Conservation (phyloP, 2,888 invertebrate genomes). For the Hirtodrosophila confusa region DNA sequence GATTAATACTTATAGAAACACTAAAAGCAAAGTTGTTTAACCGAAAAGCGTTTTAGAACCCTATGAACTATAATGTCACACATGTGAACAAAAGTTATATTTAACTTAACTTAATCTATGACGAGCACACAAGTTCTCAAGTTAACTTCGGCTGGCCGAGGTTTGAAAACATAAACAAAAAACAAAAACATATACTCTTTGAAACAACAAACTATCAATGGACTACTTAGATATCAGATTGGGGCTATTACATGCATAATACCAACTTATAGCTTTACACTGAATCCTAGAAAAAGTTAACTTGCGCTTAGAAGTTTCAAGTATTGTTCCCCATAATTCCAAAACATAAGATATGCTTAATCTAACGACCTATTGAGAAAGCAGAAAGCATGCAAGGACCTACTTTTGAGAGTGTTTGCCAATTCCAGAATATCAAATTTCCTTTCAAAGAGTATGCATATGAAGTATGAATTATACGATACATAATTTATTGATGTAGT, state of each 20-base stretch:
- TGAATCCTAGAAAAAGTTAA: conserved; percentile 37
- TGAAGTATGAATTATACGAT: conserved; percentile 59
- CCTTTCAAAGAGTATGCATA: conserved; percentile 61
- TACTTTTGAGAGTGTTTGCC: conserved; percentile 26
- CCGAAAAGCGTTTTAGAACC: conserved; percentile 10
- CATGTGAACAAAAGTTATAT: conserved; percentile 21
- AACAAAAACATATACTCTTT: conserved; percentile 37
- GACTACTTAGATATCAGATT: conserved; percentile 33
- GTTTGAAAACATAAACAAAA: conserved; percentile 14
- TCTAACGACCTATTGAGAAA: not conserved
- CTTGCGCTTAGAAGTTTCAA: conserved; percentile 36
- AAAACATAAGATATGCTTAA: conserved; percentile 1
- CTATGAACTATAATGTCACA: conserved; percentile 32
- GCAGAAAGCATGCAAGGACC: conserved; percentile 6
- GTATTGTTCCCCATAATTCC: conserved; percentile 37
- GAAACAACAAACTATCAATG: conserved; percentile 32
- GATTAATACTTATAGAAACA: conserved; percentile 31
- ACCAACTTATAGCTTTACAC: conserved; percentile 49
- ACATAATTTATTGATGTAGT: conserved; percentile 80
- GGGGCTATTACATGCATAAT: conserved; percentile 33
- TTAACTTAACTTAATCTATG: conserved; percentile 25
- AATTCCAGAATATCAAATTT: conserved; percentile 60
- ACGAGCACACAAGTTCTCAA: conserved; percentile 19
- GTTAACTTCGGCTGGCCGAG: conserved; percentile 51
- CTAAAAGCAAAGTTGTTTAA: conserved; percentile 7